Evolutionary conservation across 2,888 invertebrate species (phyloP), one percentile per base, ranked within the genome.

Genomic region (Labia minor): DNA sequence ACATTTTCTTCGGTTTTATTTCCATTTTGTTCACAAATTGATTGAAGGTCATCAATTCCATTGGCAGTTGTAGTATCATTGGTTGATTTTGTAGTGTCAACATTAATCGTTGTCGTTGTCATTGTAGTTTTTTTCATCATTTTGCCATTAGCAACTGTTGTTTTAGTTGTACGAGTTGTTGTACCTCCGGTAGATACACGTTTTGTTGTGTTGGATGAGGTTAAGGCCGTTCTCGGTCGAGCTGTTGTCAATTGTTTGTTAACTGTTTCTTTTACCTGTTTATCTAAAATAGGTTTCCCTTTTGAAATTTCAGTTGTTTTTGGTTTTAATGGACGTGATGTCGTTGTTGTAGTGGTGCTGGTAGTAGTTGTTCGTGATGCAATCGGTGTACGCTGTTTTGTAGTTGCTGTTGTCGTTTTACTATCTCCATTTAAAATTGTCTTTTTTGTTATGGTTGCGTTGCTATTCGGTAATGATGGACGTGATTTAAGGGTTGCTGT

Each of bases 191-290:
- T 71, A n/a, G n/a, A 14, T 11, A 4, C 3, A 10, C n/a, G 4
- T 2, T 4, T 49, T 71, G 73, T 37, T 70, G 75, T 70, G 77
- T 76, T 73, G 74, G 78, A 78, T 77, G 76, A 37, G 37, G 70
- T 71, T 68, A 21, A 68, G 69, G 61, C 33, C 66, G 49, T 64
- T 76, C 79, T 72, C 74, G 80, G 70, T 76, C 83, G 74, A 74
- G 78, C 76, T 68, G 83, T 81, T 14, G 83, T 83, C 73, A 87
- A 81, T 74, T 85, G 84, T 74, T 86, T 87, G 76, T 87, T 88
- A 65, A 85, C 85, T 72, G 85, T 83, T 71, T 88, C 87, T 76
- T 88, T 87, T 70, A 81, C 83, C 73, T 85, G 85, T 73, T 88
- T 88, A 76, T 84, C 73, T 72, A 77, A 75, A 16, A 6, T 65